Percentiles rank a stretch among this genome's conserved stretches.
Evolutionary conservation across 2,113 vertebrate genomes (phyloP).

Genomic region (Aspidoscelis tigris): DNA sequence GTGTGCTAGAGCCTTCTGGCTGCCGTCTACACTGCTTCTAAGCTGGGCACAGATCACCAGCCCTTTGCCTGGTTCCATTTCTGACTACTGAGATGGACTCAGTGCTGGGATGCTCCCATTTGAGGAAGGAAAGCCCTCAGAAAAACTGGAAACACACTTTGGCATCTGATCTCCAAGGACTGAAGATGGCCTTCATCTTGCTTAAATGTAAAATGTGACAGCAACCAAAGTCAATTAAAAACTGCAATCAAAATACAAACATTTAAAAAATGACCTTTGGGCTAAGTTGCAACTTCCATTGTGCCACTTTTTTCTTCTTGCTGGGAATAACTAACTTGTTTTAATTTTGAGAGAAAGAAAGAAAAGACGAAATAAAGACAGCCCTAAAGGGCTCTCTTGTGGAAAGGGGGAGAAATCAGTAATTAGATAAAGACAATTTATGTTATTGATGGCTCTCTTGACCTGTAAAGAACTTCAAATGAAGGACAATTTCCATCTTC

Average conservation of each 20-base stretch:
- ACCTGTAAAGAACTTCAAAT: conserved; percentile 42
- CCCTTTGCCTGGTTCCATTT: too few relatives aligned
- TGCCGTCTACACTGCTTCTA: too few relatives aligned
- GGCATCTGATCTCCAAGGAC: too few relatives aligned
- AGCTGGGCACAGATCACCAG: too few relatives aligned
- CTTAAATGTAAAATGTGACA: too few relatives aligned
- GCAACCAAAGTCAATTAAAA: background rate
- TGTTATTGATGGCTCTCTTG: conserved; percentile 39
- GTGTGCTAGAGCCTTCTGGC: too few relatives aligned
- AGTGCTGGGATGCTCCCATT: too few relatives aligned
- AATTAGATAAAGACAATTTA: conserved; percentile 19
- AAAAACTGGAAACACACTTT: too few relatives aligned
- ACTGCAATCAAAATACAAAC: conserved; percentile 11
- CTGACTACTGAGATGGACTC: too few relatives aligned
- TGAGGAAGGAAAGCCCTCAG: too few relatives aligned
- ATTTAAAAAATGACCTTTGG: background rate
- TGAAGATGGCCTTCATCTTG: too few relatives aligned
- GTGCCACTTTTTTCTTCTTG: conserved; percentile 12
- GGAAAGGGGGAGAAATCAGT: background rate
- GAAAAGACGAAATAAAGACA: background rate
- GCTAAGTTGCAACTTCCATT: conserved; percentile 6
- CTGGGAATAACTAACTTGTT: conserved; percentile 21
- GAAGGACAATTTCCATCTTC: conserved; percentile 40
- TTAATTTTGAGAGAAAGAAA: conserved; percentile 24
- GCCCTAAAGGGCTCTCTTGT: background rate